Conservation (phyloP, 2,113 vertebrate species). For the Ciconia stormi region DNA sequence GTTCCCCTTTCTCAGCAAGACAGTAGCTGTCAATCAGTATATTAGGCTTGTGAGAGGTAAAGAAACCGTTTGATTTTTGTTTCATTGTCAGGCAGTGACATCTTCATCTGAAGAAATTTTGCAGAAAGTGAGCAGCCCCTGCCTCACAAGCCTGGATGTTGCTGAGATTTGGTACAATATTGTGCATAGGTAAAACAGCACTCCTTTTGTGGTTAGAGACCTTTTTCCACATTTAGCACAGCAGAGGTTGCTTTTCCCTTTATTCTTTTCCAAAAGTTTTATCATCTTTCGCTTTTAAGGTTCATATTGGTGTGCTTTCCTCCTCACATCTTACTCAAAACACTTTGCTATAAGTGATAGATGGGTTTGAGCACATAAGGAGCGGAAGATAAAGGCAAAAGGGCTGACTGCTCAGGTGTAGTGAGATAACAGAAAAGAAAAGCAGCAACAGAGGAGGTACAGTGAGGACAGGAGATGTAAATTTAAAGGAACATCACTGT, state of each 20-base stretch:
- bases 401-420: background rate
- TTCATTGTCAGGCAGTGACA: background rate
- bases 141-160: background rate
- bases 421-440: background rate
- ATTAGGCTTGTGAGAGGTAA: background rate
- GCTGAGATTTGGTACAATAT: background rate
- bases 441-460: background rate
- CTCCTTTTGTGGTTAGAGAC: background rate
- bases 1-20: background rate
- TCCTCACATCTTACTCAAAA: background rate
- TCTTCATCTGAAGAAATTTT: background rate
- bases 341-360: rapidly evolving
- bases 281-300: background rate
- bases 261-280: background rate
- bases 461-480: background rate
- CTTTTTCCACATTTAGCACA: background rate
- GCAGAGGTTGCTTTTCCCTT: background rate
- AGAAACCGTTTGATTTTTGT: background rate
- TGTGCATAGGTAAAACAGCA: background rate
- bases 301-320: background rate
- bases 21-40: background rate
- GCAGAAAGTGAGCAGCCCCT: background rate
- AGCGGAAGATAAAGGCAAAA: background rate
- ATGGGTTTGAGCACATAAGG: background rate
- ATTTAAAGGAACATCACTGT: background rate